Conservation (phyloP, 2,113 vertebrate species). For the Pollimyrus isidori region DNA sequence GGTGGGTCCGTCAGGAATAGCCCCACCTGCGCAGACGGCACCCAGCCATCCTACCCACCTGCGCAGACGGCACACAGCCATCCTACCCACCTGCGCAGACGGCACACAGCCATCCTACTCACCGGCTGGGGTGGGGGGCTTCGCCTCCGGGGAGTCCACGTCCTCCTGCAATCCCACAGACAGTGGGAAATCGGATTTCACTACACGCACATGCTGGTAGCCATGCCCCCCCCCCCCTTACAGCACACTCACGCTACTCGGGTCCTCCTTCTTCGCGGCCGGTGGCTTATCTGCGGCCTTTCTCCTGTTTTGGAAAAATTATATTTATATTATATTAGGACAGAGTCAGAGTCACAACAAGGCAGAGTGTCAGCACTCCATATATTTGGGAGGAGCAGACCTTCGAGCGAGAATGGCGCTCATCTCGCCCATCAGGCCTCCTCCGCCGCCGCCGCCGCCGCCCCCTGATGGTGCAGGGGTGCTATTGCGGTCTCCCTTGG, state of each 20-base stretch:
- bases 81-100: neutral
- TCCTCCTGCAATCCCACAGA: conserved; percentile 51
- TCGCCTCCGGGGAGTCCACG: conserved; percentile 36
- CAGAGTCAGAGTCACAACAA: neutral
- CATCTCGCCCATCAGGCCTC: conserved; percentile 75
- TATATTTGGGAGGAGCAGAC: conserved; percentile 38
- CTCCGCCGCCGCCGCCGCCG: conserved; percentile 48
- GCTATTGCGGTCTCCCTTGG: conserved; percentile 51
- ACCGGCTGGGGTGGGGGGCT: conserved; percentile 42
- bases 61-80: conserved; percentile 24
- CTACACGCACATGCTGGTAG: neutral
- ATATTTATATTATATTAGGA: neutral
- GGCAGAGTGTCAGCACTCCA: neutral
- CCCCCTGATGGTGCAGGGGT: conserved; percentile 28
- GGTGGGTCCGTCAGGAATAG: neutral
- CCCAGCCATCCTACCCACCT: conserved; percentile 30
- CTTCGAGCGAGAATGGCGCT: conserved; percentile 73
- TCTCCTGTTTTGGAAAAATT: conserved; percentile 47
- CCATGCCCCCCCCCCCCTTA: neutral
- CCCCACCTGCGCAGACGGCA: neutral
- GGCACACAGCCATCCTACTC: conserved; percentile 23
- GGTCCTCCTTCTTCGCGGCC: conserved; percentile 49
- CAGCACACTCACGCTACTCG: conserved; percentile 48
- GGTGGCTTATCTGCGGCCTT: conserved; percentile 58
- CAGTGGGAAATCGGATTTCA: neutral